Evolutionary conservation across 2,113 vertebrate genomes (phyloP), one percentile per base, ranked within the genome.

Genomic region (Mohoua ochrocephala): DNA sequence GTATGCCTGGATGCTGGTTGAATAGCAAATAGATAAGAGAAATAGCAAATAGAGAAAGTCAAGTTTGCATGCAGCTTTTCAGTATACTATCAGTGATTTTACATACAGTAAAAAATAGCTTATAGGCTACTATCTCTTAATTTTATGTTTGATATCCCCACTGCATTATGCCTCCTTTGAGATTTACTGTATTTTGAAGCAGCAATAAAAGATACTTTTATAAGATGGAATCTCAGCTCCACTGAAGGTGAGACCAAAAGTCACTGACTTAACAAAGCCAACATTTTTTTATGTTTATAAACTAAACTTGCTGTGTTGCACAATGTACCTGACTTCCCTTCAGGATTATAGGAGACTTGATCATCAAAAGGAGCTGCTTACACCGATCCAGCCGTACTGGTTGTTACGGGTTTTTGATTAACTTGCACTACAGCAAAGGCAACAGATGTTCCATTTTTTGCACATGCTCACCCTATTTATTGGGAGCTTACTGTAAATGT

Each of bases 111-210:
- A n/a, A 82, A 87, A 87, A 70, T 42, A 91, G 73, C 61, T 91
- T 94, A 90, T 59, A 63, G 56, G 68, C 27, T 80, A 50, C 53
- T 89, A 67, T 37, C 8, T 89, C 67, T 61, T 76, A 45, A 52
- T 79, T 94, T 85, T 84, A 23, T n/a, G 10, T 81, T 93, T 93
- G 10, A 68, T 93, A 88, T 93, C 85, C 88, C 89, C 88, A 85
- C 53, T 71, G 23, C 24, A 45, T 74, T 79, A n/a, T 26, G n/a
- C 28, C 71, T 95, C 90, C 75, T 70, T 76, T 78, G 53, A 92
- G 9, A 88, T 75, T 45, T 71, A 59, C 35, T 71, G 39, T 54
- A 41, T 73, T 84, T 60, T 56, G 54, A 89, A 68, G 22, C 4
- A 35, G 79, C 52, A 87, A 26, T 71, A 78, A 89, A 74, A 78